Evolutionary conservation across 1,140 invertebrate species (phyloP).

Genomic region (Carposina sasakii): DNA sequence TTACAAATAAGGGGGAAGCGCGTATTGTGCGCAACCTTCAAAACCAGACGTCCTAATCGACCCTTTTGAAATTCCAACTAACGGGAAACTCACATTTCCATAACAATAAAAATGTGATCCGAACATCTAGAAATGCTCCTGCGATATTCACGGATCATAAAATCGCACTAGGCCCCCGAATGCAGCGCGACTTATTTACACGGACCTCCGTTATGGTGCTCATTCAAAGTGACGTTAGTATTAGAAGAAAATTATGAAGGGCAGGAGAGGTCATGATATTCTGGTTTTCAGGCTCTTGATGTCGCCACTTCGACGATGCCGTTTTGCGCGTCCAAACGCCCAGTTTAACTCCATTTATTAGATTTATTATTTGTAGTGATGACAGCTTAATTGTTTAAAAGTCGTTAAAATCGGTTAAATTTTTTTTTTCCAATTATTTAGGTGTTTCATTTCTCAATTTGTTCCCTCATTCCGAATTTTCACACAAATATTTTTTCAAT

Average conservation of each 20-base stretch:
- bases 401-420: too few relatives aligned
- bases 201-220: constrained; percentile 32
- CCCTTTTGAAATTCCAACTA: constrained; percentile 70
- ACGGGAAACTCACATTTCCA: constrained; percentile 70
- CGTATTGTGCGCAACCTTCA: constrained; percentile 64
- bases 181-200: constrained; percentile 47
- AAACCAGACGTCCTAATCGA: constrained; percentile 69
- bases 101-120: constrained; percentile 72
- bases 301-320: constrained; percentile 38
- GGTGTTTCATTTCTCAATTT: too few relatives aligned
- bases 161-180: constrained; percentile 54
- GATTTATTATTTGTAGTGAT: constrained; percentile 6
- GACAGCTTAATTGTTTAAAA: not conserved
- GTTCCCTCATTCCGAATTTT: too few relatives aligned
- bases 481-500: too few relatives aligned
- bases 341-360: constrained; percentile 21
- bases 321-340: constrained; percentile 37
- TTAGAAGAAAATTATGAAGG: not conserved
- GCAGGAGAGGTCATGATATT: constrained; percentile 40
- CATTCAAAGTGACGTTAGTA: not conserved
- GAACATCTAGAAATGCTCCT: constrained; percentile 69
- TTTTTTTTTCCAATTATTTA: too few relatives aligned
- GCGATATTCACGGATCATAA: constrained; percentile 72
- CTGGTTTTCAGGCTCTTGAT: too few relatives aligned
- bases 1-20: constrained; percentile 53